Evolutionary conservation across 2,888 invertebrate species (phyloP), one percentile per base, ranked within the genome.

Genomic region (Lasioglossum calceatum): DNA sequence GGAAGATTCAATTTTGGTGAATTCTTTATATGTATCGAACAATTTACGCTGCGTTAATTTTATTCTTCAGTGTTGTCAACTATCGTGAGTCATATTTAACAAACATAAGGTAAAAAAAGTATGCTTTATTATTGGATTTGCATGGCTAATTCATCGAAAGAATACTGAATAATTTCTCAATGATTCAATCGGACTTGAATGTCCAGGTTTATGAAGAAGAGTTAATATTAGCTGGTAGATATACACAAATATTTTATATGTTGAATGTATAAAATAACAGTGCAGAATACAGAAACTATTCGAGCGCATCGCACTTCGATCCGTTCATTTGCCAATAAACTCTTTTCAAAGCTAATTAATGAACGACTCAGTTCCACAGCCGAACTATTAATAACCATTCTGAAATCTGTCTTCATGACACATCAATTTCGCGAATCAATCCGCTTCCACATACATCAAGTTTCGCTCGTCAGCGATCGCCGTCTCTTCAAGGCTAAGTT

Each of bases 401-500:
- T 70, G 36, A 54, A 39, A 54, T n/a, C 71, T 32, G 47, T 70
- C 72, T 77, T 80, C 42, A 50, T 64, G 61, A 74, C 61, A 1
- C 61, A 64, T 23, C 12, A 70, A 79, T 81, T 80, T 87, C 79
- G 64, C 79, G 61, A 81, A 82, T 73, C 47, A 67, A 79, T 78
- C 67, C 47, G 50, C 54, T 72, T 32, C 27, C 64, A 16, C 64
- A 32, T 64, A 16, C 16, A 61, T 74, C 72, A 74, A 79, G 79
- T 75, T 80, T 19, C 12, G 39, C 81, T 83, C 74, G 79, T 86
- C 79, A 82, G 86, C 82, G 86, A 91, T 91, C 88, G 50, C 71
- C 89, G 87, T 85, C 83, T 85, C 85, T 32, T 85, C 88, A 91
- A 91, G 90, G 90, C 86, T 89, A 81, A 77, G 73, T 81, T 71